Evolutionary conservation across 1,140 invertebrate species (phyloP), one percentile per base, ranked within the genome.

Genomic region (Asobara japonica): DNA sequence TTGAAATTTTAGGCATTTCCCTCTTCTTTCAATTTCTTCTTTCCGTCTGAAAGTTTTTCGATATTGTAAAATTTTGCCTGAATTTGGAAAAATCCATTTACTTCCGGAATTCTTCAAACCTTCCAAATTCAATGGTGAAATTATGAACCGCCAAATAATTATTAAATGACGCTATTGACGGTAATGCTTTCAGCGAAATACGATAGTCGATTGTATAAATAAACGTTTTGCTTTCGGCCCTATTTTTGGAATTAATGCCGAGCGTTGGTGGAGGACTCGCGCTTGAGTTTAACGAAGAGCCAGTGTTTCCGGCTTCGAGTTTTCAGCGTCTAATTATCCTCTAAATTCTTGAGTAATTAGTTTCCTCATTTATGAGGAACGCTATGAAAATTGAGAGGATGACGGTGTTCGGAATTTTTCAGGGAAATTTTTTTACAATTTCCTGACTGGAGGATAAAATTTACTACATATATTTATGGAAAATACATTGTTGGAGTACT

Each of bases 191-290:
- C 62, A n/a, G 67, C 72, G 74, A 78, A 75, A 77, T 71, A 48
- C 70, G 77, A 82, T 81, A 69, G 76, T 80, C 70, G 72, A 82
- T 82, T 79, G 61, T 69, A 67, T 65, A 72, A 67, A 72, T 67
- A 71, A 71, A 56, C 79, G 29, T 69, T 74, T 78, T 74, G 61
- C 73, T 78, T 66, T 66, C 51, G 70, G 65, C 56, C 79, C 80
- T 84, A 84, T 84, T 84, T 80, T 67, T 67, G 69, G 79, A 67
- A 78, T 81, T 79, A 80, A 81, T 76, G 76, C 64, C 72, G 76
- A 74, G 77, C 74, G 69, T 72, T n/a, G 33, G 48, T 18, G 38
- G 20, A 71, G 51, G 22, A 33, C 8, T 22, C 7, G 60, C 56
- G 31, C 25, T 18, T 68, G 76, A 74, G 73, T 56, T 56, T 13